Conservation (phyloP, 2,797 vertebrate species). For the Rhadinocentrus ornatus region DNA sequence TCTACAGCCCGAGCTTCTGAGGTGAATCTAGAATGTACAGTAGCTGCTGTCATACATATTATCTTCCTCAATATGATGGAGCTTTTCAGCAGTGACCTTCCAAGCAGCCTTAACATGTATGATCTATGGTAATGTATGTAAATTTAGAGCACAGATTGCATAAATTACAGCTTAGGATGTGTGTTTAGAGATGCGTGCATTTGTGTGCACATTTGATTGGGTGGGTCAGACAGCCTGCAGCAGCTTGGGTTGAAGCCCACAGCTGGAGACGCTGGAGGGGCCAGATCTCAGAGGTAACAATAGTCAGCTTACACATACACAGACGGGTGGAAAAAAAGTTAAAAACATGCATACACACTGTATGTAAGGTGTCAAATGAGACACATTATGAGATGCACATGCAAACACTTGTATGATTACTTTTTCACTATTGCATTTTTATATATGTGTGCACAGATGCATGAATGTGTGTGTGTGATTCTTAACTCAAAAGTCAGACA, state of each 20-base stretch:
- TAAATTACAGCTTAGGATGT: conserved; percentile 70
- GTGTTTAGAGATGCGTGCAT: conserved; percentile 44
- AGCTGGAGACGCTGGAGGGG: conserved; percentile 55
- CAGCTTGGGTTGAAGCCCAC: conserved; percentile 53
- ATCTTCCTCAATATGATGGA: conserved; percentile 31
- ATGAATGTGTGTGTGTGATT: neutral
- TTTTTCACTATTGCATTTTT: neutral
- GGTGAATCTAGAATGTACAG: conserved; percentile 26
- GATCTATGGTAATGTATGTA: conserved; percentile 79
- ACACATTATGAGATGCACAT: neutral
- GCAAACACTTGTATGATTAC: neutral
- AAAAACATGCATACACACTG: conserved; percentile 8
- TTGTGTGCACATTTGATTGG: conserved; percentile 35
- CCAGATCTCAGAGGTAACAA: conserved; percentile 61
- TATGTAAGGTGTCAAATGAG: neutral
- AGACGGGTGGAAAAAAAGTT: conserved; percentile 24
- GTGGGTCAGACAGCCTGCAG: conserved; percentile 44
- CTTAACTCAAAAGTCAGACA: neutral
- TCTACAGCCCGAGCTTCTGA: conserved; percentile 4
- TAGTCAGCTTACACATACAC: conserved; percentile 57
- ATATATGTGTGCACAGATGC: neutral
- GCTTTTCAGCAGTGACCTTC: conserved; percentile 69
- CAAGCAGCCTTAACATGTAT: conserved; percentile 60
- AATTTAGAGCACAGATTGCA: conserved; percentile 68
- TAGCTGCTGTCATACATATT: conserved; percentile 22